Percentiles rank a stretch among this genome's conserved stretches.
Evolutionary conservation across 2,113 vertebrate species (phyloP).

Genomic region (sheep (Ovis aries)): DNA sequence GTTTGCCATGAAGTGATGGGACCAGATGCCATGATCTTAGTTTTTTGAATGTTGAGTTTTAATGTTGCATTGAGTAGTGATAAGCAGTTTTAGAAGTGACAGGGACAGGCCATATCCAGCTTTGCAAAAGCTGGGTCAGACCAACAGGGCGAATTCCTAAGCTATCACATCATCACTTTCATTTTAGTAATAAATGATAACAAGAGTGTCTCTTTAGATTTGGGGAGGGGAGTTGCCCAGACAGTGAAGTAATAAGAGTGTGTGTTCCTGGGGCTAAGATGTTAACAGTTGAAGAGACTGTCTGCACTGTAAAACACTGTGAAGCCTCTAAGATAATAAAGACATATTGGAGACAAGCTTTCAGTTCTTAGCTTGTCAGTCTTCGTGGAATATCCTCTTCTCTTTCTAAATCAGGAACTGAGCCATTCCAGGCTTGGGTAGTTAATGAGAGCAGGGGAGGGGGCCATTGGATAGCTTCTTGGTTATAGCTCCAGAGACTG

Average conservation of each 20-base stretch:
- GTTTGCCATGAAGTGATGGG: not conserved
- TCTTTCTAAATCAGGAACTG: not conserved
- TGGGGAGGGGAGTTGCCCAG: not conserved
- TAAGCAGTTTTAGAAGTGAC: conserved; percentile 57
- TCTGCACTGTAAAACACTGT: not conserved
- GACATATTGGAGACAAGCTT: conserved; percentile 16
- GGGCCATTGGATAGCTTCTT: not conserved
- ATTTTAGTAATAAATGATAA: conserved; percentile 32
- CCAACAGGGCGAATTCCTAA: conserved; percentile 21
- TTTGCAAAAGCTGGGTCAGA: conserved; percentile 27
- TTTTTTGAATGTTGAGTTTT: not conserved
- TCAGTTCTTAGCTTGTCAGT: conserved; percentile 6
- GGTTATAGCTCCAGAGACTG: not conserved
- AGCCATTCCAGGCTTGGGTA: not conserved
- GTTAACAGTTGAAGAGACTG: not conserved
- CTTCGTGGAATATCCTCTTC: not conserved
- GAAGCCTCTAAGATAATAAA: not conserved
- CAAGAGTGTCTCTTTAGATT: conserved; percentile 8
- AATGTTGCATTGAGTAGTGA: conserved; percentile 34
- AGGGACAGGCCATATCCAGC: not conserved
- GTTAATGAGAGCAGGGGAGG: not conserved
- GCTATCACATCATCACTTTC: conserved; percentile 20
- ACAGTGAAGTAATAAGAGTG: not conserved
- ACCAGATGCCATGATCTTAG: not conserved
- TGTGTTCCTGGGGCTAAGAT: not conserved